Conservation (phyloP, 2,797 vertebrate species). For the Eulemur albifrons region DNA sequence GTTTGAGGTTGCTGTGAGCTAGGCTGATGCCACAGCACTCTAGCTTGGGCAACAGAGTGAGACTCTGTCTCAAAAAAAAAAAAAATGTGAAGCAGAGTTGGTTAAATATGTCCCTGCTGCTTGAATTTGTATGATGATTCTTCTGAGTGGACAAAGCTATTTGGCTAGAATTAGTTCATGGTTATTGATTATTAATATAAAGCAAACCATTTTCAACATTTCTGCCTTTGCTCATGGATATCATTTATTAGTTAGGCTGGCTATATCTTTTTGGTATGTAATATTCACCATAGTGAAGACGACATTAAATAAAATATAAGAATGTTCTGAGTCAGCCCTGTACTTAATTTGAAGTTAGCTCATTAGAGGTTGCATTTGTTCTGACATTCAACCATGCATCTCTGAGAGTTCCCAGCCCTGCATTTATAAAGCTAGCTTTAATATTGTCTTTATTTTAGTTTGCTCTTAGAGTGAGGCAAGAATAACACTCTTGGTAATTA, state of each 20-base stretch:
- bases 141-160: slow-evolving; percentile 1
- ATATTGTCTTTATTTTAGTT: not conserved
- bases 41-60: too few species aligned
- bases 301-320: not conserved
- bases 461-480: not conserved
- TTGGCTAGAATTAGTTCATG: not conserved
- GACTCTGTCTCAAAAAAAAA: too few species aligned
- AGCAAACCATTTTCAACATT: not conserved
- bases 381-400: not conserved
- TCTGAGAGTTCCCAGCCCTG: not conserved
- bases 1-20: too few species aligned
- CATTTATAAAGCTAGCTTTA: not conserved
- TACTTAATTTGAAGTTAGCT: not conserved
- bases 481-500: not conserved
- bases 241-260: not conserved
- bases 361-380: not conserved
- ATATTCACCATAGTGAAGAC: not conserved
- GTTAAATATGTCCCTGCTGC: not conserved
- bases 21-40: too few species aligned
- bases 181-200: not conserved
- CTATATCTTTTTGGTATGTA: not conserved
- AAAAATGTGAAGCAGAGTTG: not conserved
- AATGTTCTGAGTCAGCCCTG: not conserved
- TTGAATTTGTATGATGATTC: not conserved
- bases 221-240: not conserved